Conservation (phyloP, 2,113 vertebrate species). For the Thunnus thynnus region DNA sequence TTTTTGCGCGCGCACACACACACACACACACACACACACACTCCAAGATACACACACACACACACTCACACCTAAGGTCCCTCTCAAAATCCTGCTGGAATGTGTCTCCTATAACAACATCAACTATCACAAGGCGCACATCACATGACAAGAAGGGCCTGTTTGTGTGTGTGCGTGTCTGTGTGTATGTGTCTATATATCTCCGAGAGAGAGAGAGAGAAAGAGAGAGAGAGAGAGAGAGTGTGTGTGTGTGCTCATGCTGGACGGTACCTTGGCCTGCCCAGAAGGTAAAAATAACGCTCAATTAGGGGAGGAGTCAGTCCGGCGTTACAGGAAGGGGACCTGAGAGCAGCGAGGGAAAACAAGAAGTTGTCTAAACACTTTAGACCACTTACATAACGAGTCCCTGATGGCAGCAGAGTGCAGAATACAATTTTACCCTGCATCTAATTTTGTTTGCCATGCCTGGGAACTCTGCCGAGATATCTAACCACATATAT, state of each 20-base stretch:
- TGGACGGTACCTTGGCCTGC: conserved; percentile 35
- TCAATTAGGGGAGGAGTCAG: conserved; percentile 35
- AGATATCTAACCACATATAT: conserved; percentile 16
- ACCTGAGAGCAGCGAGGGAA: conserved; percentile 9
- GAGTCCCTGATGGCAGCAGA: conserved; percentile 29
- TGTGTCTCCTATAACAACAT: conserved; percentile 80
- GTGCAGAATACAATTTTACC: conserved; percentile 24
- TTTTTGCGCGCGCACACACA: conserved; percentile 32
- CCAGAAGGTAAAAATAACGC: conserved; percentile 58
- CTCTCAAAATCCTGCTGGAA: conserved; percentile 68
- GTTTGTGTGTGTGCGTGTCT: conserved; percentile 28
- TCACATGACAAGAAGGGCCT: conserved; percentile 62
- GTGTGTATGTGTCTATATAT: conserved; percentile 5
- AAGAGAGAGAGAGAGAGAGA: not conserved
- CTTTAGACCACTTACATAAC: conserved; percentile 46
- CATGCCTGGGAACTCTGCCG: conserved; percentile 17
- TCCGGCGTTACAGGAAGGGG: conserved; percentile 34
- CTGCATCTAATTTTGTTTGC: conserved; percentile 37
- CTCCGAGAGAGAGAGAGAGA: not conserved
- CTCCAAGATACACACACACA: conserved; percentile 14
- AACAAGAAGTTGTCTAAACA: conserved; percentile 34
- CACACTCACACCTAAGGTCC: conserved; percentile 61
- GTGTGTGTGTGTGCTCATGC: not conserved
- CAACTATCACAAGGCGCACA: conserved; percentile 72
- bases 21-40: conserved; percentile 30